phyloP scores from a whole-genome alignment of 2,888 invertebrate species.

The Hipparchia semele region DNA sequence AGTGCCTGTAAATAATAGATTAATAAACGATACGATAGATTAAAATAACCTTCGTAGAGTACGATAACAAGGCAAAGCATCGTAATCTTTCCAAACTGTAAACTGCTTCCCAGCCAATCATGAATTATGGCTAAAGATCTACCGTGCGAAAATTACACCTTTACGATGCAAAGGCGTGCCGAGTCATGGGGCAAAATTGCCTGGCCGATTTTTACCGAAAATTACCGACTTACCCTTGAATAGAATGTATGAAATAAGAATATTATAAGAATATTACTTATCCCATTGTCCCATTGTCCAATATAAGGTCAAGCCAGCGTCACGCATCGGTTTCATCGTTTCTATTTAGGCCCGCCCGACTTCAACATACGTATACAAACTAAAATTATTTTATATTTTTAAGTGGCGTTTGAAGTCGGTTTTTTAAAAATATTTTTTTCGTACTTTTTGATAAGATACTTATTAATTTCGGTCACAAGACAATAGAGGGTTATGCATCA shows the following conservation, averaged over 20 bases:
- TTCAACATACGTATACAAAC: too few species aligned
- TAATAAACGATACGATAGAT: background rate
- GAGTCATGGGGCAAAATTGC: constrained; percentile 23
- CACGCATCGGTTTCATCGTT: too few species aligned
- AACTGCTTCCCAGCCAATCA: constrained; percentile 2
- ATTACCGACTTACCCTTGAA: background rate
- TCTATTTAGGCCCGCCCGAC: too few species aligned
- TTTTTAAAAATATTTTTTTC: too few species aligned
- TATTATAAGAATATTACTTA: background rate
- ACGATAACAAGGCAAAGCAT: background rate
- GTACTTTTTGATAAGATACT: too few species aligned
- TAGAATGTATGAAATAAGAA: background rate
- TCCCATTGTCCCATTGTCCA: too few species aligned
- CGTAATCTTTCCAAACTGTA: background rate
- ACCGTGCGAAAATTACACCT: constrained; percentile 63
- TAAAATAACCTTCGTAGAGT: background rate
- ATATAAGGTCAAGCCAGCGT: too few species aligned
- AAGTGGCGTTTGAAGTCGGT: too few species aligned
- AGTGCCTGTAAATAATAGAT: background rate
- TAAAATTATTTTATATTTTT: too few species aligned
- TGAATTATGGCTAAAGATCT: constrained; percentile 32
- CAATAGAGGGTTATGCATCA: too few species aligned
- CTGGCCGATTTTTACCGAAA: background rate
- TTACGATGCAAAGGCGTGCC: constrained; percentile 25
- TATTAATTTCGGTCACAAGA: too few species aligned